These are phyloP conservation scores for Colistium nudipinnis DNA, from an alignment of 2,113 vertebrate genomes.

Conservation along the genomic window DNA sequence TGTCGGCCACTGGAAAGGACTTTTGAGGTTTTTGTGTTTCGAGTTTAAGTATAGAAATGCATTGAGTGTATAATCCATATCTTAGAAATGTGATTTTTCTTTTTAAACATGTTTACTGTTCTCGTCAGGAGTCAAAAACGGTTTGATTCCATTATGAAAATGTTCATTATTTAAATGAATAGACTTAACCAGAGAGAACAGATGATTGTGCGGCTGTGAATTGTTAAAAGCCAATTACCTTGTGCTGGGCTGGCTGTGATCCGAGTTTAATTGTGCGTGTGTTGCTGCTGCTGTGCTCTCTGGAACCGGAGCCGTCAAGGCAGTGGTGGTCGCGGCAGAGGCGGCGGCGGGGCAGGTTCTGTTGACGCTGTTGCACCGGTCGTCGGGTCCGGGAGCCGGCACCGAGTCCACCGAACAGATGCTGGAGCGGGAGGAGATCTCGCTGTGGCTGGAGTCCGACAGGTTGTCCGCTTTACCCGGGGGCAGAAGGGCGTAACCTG, in stretches of 20 bases:
- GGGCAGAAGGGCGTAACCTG: slow-evolving; percentile 86
- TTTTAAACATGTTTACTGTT: too few relatives aligned
- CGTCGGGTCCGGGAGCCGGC: slow-evolving; percentile 82
- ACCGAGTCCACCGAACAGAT: slow-evolving; percentile 93
- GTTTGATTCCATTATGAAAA: background rate
- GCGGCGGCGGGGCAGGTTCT: slow-evolving; percentile 61
- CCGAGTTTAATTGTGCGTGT: slow-evolving; percentile 70
- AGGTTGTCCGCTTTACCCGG: slow-evolving; percentile 88
- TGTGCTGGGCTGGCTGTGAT: slow-evolving; percentile 82
- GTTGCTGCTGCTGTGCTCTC: slow-evolving; percentile 76
- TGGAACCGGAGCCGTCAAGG: slow-evolving; percentile 49
- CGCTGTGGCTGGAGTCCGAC: slow-evolving; percentile 94
- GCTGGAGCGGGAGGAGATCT: slow-evolving; percentile 96
- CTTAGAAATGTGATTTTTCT: too few relatives aligned
- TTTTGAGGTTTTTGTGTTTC: background rate
- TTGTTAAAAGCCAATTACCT: slow-evolving; percentile 77
- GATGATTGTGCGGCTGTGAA: background rate
- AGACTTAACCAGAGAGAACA: slow-evolving; percentile 6
- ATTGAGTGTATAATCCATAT: background rate
- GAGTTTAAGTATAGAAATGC: background rate
- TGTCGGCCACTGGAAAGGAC: background rate
- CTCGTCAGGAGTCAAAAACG: too few relatives aligned
- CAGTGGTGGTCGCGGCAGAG: background rate
- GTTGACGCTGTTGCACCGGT: slow-evolving; percentile 70
- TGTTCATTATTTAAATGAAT: background rate